Evolutionary conservation across 2,113 vertebrate species (phyloP), one percentile per base, ranked within the genome.

Genomic region (Nicator chloris): DNA sequence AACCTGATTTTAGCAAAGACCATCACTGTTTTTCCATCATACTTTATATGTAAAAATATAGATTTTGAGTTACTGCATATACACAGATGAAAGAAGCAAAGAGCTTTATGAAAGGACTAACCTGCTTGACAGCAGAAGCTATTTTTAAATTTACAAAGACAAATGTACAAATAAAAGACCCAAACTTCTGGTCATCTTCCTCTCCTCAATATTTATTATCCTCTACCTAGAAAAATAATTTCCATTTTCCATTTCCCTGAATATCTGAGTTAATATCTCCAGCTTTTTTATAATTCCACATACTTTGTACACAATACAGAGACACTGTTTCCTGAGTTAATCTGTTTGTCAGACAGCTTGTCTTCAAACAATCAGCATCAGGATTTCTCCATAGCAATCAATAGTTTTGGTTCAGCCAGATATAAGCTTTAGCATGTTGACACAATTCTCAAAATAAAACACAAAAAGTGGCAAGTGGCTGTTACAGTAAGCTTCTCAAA

Each of bases 301-400:
- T 81, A 63, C 18, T 66, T 81, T 68, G 39, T 40, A 53, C 33
- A 71, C 11, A 86, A 39, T 40, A 59, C 51, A 90, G 64, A 71
- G 56, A 70, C 40, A 27, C 27, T 15, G 20, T 53, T 93, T 86
- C 69, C 86, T 84, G 64, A 86, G 82, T 26, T 91, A 56, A 82
- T 81, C 76, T 94, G 26, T 90, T 94, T 93, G 65, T 53, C 39
- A 79, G 40, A 40, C 23, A 90, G 40, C 42, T 84, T 77, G 47
- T 71, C 85, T 96, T 90, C 76, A 86, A 94, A 90, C 76, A 95
- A 84, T 81, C 94, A 93, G 40, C 40, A 75, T 50, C 37, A 81
- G 57, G 76, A 71, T 71, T 93, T 92, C 72, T 93, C 44, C 2
- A 0, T 31, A 92, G 79, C 76, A 90, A 96, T 86, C 54, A 80